These are phyloP conservation scores for Entelurus aequoreus DNA, from an alignment of 2,113 vertebrate species.

Conservation along the genomic window DNA sequence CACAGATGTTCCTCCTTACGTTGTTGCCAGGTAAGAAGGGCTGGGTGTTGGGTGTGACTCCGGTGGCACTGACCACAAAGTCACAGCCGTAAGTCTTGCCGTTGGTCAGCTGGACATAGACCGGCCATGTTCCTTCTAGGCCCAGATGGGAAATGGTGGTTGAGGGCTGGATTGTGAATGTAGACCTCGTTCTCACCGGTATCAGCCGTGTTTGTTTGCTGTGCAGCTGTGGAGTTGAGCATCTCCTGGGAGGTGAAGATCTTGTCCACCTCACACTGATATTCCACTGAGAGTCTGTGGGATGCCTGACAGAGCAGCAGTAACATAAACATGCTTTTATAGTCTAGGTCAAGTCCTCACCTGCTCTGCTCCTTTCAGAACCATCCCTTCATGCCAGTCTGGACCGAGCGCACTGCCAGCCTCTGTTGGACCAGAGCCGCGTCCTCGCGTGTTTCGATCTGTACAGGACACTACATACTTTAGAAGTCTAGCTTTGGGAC, in stretches of 20 bases:
- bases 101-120: conserved; percentile 85
- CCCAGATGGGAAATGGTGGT: neutral
- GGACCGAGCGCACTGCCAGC: conserved; percentile 90
- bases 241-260: conserved; percentile 79
- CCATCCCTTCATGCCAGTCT: conserved; percentile 88
- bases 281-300: conserved; percentile 82
- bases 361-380: conserved; percentile 80
- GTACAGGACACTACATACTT: neutral
- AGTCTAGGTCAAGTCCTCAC: conserved; percentile 48
- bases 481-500: neutral
- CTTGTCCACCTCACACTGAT: conserved; percentile 81
- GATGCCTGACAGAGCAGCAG: conserved; percentile 65
- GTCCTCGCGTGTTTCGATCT: conserved; percentile 58
- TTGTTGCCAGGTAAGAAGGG: conserved; percentile 83
- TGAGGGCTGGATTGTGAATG: conserved; percentile 10
- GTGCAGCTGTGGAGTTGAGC: conserved; percentile 44
- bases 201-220: conserved; percentile 34
- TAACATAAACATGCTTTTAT: neutral
- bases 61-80: conserved; percentile 92
- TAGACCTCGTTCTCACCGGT: conserved; percentile 44
- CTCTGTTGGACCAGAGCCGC: conserved; percentile 24
- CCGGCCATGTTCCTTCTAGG: conserved; percentile 79
- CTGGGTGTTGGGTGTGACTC: conserved; percentile 83
- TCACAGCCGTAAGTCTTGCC: conserved; percentile 87
- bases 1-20: no score